These are phyloP conservation scores for Apodemia mormo DNA, from an alignment of 2,888 invertebrate species.

Conservation along the genomic window DNA sequence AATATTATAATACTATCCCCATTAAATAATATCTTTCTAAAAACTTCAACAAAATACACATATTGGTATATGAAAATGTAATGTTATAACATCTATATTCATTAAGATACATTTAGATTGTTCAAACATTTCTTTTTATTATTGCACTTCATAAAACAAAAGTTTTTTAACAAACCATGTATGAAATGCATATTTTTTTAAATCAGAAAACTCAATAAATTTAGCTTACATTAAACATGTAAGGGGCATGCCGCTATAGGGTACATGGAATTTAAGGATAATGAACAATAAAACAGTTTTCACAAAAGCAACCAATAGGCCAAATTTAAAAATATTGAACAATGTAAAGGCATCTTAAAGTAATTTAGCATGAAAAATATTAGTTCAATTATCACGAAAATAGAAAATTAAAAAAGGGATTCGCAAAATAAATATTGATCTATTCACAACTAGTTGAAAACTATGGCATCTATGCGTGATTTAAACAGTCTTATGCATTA, in stretches of 20 bases:
- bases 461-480: slow-evolving; percentile 66
- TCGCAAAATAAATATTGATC: neutral
- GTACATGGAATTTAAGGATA: no score
- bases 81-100: neutral
- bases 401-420: no score
- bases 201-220: neutral
- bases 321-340: no score
- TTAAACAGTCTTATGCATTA: slow-evolving; percentile 72
- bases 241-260: neutral
- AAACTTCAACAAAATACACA: no score
- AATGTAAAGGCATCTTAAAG: no score
- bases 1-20: neutral
- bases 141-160: neutral
- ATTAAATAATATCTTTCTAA: neutral
- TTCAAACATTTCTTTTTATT: neutral
- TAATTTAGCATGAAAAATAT: no score
- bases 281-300: no score
- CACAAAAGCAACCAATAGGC: no score
- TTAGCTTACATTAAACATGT: neutral
- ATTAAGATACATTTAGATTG: neutral
- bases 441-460: slow-evolving; percentile 36
- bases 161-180: slow-evolving; percentile 11
- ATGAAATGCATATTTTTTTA: neutral
- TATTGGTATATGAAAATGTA: neutral
- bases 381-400: no score